Conservation (phyloP, 2,113 vertebrate species). For the Phyllostomus discolor region DNA sequence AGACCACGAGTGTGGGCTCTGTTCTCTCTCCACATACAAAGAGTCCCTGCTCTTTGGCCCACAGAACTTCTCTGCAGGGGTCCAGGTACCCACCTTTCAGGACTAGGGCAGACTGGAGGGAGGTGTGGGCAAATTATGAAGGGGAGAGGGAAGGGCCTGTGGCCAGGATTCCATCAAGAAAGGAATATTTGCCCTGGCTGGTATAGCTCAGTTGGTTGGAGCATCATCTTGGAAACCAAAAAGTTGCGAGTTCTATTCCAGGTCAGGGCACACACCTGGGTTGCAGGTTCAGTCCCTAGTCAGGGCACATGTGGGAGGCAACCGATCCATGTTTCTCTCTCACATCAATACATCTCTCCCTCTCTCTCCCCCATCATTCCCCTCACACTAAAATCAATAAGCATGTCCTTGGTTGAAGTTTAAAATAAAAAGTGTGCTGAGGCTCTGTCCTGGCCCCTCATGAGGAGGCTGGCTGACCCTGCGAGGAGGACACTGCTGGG, state of each 20-base stretch:
- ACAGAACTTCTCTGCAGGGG: not conserved
- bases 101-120: not conserved
- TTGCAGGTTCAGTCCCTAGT: too few species aligned
- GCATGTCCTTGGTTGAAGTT: too few species aligned
- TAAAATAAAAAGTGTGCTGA: not conserved
- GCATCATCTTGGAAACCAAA: too few species aligned
- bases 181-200: not conserved
- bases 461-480: not conserved
- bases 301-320: too few species aligned
- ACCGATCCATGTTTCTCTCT: too few species aligned
- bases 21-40: not conserved
- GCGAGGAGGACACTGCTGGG: not conserved
- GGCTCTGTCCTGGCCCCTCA: not conserved
- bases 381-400: too few species aligned
- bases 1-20: not conserved
- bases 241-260: too few species aligned
- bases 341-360: too few species aligned
- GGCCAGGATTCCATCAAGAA: not conserved
- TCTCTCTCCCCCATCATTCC: too few species aligned
- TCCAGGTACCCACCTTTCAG: not conserved
- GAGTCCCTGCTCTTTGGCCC: not conserved
- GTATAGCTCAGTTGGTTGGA: too few species aligned
- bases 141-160: not conserved
- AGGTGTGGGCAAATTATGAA: not conserved
- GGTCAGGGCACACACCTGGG: too few species aligned